Base-by-base conservation (phyloP, 2,888 invertebrate species). In the Rhabditophanes sp. region DNA sequence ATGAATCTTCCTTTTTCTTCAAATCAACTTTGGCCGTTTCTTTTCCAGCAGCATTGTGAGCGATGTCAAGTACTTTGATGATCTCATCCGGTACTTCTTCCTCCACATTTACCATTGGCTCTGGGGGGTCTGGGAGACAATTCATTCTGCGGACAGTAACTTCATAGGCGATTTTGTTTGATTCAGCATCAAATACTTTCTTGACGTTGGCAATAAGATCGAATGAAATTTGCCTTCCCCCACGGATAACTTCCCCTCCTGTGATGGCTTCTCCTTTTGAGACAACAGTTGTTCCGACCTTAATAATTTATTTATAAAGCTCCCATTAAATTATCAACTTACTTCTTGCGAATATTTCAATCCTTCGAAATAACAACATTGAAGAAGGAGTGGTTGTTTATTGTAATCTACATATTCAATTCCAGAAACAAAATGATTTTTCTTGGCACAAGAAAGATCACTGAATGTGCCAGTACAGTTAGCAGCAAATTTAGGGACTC, bases 401-500 rank as follows among this genome's bases (percentile, higher is more conserved):
- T 55, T 53, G 39, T 61, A 53, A 35, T 57, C 55, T 31, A 59
- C 54, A 39, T 49, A 59, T 28, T 61, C 60, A 37, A 60, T 57
- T 11, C 60, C 60, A 25, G 57, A 59, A 14, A 60, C 60, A 53
- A 53, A 60, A 36, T 60, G 58, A 37, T 59, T 61, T 32, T 59
- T 60, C 18, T 46, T 45, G 4, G 53, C 46, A 30, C 60, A 60
- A 3, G 52, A 43, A 25, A 53, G 42, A 25, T 53, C 46, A 22
- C 50, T 48, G 40, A 56, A 60, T 4, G 39, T 33, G 16, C 53
- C 51, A 7, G 49, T 42, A 35, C 60, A 60, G 35, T 57, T 56
- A 56, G 56, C 35, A 35, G 53, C 41, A 7, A 3, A n/a, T 25
- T 12, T 9, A 14, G 25, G 6, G 24, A 16, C 12, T 32, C 33